Evolutionary conservation across 2,113 vertebrate genomes (phyloP), one percentile per base, ranked within the genome.

Genomic region (Rhynchomys soricoides): DNA sequence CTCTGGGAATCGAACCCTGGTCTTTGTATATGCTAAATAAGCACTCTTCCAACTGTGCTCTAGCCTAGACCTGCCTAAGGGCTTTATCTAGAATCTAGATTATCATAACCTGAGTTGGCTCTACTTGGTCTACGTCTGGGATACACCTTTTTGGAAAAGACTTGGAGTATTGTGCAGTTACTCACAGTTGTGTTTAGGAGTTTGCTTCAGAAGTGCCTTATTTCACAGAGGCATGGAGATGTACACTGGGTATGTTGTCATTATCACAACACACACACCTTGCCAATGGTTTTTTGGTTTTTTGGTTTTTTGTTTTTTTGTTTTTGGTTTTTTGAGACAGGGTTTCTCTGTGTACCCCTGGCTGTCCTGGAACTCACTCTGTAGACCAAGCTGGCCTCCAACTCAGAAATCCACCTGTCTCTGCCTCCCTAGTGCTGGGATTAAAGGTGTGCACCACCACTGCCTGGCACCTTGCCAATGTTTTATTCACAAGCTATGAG

Each of bases 101-200:
- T 81, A 19, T 31, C 57, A 64, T 16, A 45, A 31, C 62, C 43
- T 64, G 62, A 34, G 29, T 86, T 48, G 45, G 16, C 62, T 50
- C 68, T 11, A 17, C 43, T 5, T 66, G 82, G n/a, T 66, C 4
- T n/a, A 1, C 34, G 19, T 34, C 0, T 37, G 9, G 5, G 4
- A 52, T 45, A 22, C 62, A 37, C 40, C n/a, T 43, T 64, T 73
- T 7, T 3, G 66, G 13, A 37, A 68, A 68, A 68, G 66, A 68
- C 66, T 37, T 68, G n/a, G 50, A 45, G 55, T 9, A 43, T 50
- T 29, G n/a, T n/a, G 31, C 71, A 37, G 0, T 40, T 13, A 43
- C 31, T 31, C 43, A 64, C 19, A 19, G 24, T 11, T 62, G 50
- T 3, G 37, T n/a, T 31, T 11, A 1, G 50, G 68, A 57, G 13